These are phyloP conservation scores for Rhopilema esculentum DNA, from an alignment of 30 jellyfish, hydroid and myxozoan species.

Conservation along the genomic window DNA sequence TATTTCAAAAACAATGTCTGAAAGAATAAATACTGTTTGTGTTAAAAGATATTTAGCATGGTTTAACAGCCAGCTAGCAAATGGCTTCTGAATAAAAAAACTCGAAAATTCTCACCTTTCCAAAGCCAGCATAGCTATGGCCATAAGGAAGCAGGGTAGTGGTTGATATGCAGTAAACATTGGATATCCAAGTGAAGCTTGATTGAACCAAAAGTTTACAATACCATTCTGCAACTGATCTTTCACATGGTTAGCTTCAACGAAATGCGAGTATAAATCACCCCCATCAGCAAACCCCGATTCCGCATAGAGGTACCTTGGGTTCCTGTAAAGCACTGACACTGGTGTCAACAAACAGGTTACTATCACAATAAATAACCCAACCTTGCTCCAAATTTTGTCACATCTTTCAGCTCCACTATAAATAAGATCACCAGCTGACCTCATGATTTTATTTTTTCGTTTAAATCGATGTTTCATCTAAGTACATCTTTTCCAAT, in stretches of 20 bases:
- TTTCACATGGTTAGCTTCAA: conserved; percentile 79
- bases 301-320: conserved; percentile 56
- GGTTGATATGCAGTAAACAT: conserved; percentile 84
- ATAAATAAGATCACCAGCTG: neutral
- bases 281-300: conserved; percentile 89
- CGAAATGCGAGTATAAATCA: conserved; percentile 72
- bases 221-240: conserved; percentile 71
- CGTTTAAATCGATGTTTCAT: neutral
- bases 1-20: too few relatives aligned
- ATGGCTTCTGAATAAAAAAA: too few relatives aligned
- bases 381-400: neutral
- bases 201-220: conserved; percentile 65
- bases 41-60: too few relatives aligned
- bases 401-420: neutral
- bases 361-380: conserved; percentile 26
- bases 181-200: conserved; percentile 84
- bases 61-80: too few relatives aligned
- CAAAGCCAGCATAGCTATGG: conserved; percentile 63
- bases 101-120: too few relatives aligned
- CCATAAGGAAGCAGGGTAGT: conserved; percentile 74
- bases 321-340: conserved; percentile 45
- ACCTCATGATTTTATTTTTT: neutral
- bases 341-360: conserved; percentile 49
- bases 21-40: too few relatives aligned
- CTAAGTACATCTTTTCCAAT: neutral